Evolutionary conservation across 1,140 invertebrate genomes (phyloP).

Genomic region (Sinella curviseta): DNA sequence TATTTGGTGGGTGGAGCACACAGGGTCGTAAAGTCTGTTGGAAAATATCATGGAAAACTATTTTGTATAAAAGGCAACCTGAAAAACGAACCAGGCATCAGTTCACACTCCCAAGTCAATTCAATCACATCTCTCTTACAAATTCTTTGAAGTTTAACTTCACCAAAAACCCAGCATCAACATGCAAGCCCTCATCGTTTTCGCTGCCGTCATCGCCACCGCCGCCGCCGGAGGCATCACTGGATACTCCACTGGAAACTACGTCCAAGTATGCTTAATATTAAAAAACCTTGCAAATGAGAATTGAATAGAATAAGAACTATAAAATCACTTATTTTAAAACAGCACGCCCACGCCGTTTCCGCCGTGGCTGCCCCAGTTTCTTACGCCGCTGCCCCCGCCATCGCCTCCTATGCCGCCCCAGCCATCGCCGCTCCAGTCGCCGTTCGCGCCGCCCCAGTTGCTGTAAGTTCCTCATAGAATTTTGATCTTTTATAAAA

Average conservation of each 20-base stretch:
- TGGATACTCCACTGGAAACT: constrained; percentile 9
- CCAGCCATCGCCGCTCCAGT: too few relatives aligned
- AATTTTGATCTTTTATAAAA: too few relatives aligned
- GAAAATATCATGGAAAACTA: too few relatives aligned
- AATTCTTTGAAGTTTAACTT: constrained; percentile 3
- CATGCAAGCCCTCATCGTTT: neutral
- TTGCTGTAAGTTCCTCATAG: neutral
- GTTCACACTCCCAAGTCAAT: neutral
- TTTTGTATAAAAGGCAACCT: neutral
- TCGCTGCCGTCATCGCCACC: neutral
- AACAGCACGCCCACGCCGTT: neutral
- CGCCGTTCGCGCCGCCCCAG: neutral
- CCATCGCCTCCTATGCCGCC: too few relatives aligned
- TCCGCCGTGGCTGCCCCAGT: neutral
- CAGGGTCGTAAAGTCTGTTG: too few relatives aligned
- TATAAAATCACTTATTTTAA: too few relatives aligned
- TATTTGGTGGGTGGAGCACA: too few relatives aligned
- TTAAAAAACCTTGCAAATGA: too few relatives aligned
- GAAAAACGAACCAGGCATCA: neutral
- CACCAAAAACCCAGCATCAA: neutral
- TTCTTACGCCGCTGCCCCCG: too few relatives aligned
- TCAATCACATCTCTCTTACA: neutral
- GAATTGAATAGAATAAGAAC: too few relatives aligned
- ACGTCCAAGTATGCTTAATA: constrained; percentile 4
- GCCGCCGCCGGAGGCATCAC: constrained; percentile 8